phyloP scores from a whole-genome alignment of 2,113 vertebrate species.

The Melanerpes aurifrons region DNA sequence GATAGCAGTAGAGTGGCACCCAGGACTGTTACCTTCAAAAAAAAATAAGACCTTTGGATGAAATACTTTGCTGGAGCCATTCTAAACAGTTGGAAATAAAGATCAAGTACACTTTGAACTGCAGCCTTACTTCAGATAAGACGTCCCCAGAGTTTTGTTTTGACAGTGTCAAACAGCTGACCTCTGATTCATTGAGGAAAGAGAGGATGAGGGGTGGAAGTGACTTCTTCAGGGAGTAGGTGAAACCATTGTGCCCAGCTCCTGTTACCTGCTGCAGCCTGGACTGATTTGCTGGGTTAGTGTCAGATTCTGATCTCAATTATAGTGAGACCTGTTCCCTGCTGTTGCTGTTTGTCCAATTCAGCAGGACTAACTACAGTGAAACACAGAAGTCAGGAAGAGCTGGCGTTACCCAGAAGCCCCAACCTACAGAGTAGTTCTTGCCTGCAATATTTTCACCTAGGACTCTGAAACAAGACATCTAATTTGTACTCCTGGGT shows the following conservation, averaged over 20 bases:
- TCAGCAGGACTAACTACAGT: background rate
- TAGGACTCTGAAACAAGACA: background rate
- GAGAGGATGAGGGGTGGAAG: background rate
- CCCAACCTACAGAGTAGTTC: background rate
- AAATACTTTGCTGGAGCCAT: background rate
- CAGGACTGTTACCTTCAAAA: background rate
- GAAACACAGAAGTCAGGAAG: background rate
- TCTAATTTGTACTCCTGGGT: background rate
- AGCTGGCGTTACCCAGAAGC: background rate
- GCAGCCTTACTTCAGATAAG: background rate
- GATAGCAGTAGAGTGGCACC: background rate
- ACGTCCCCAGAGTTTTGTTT: background rate
- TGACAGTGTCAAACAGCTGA: background rate
- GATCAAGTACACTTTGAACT: background rate
- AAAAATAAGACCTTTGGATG: background rate
- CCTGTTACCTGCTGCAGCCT: background rate
- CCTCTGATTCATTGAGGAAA: background rate
- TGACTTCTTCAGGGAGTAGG: background rate
- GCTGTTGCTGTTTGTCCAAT: background rate
- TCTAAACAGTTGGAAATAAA: background rate
- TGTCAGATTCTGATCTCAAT: background rate
- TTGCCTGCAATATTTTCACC: background rate
- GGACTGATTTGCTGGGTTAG: background rate
- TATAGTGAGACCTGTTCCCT: background rate
- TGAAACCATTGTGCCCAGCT: background rate